These are phyloP conservation scores for Drosophila pseudoananassae DNA, from an alignment of 1,140 invertebrate genomes.

Conservation along the genomic window DNA sequence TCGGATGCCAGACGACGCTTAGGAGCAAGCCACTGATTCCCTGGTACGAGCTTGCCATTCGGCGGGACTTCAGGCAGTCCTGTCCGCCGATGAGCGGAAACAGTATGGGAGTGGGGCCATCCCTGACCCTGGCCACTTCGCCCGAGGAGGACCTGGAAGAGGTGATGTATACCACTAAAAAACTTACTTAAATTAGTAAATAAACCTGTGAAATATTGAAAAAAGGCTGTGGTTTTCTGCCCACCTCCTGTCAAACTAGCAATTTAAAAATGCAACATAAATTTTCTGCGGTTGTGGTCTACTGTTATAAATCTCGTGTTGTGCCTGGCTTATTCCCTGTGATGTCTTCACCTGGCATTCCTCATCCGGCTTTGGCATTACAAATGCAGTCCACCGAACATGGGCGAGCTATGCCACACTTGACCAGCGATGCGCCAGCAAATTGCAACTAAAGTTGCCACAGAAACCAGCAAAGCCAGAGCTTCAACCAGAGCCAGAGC, in stretches of 20 bases:
- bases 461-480: slow-evolving; percentile 8
- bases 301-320: slow-evolving; percentile 35
- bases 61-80: slow-evolving; percentile 87
- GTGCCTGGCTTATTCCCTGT: slow-evolving; percentile 21
- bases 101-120: slow-evolving; percentile 10
- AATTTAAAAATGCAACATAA: slow-evolving; percentile 18
- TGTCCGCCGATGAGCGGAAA: slow-evolving; percentile 85
- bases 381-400: slow-evolving; percentile 68
- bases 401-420: slow-evolving; percentile 58
- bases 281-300: slow-evolving; percentile 13
- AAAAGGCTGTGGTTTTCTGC: neutral
- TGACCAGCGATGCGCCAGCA: slow-evolving; percentile 35
- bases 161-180: slow-evolving; percentile 22
- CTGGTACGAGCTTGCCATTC: slow-evolving; percentile 94
- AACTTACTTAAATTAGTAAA: neutral
- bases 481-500: neutral
- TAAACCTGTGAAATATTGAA: neutral
- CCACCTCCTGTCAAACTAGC: neutral
- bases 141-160: slow-evolving; percentile 63
- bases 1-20: slow-evolving; percentile 87
- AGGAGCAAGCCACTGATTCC: slow-evolving; percentile 88
- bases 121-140: slow-evolving; percentile 51
- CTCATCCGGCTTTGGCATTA: slow-evolving; percentile 71
- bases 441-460: slow-evolving; percentile 17
- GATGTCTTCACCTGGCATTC: slow-evolving; percentile 51